Evolutionary conservation across 2,113 vertebrate species (phyloP).

Genomic region (Ophiodon elongatus): DNA sequence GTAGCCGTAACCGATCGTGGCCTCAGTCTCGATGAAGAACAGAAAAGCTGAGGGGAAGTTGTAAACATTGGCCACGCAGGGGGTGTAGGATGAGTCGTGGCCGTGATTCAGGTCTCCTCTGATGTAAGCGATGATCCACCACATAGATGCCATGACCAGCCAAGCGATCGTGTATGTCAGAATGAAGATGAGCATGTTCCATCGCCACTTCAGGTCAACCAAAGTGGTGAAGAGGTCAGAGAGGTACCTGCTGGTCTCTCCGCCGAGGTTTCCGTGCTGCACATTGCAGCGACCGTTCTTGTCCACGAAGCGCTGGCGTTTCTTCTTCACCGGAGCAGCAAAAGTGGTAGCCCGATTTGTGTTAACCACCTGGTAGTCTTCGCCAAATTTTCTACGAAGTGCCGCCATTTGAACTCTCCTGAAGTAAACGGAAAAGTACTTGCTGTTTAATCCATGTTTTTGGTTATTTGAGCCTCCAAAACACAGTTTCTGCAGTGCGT

Average conservation of each 20-base stretch:
- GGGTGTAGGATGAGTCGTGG: slow-evolving; percentile 85
- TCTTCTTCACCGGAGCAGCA: slow-evolving; percentile 85
- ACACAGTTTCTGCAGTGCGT: slow-evolving; percentile 77
- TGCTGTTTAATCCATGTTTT: slow-evolving; percentile 68
- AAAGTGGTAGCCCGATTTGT: slow-evolving; percentile 76
- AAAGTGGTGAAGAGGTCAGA: slow-evolving; percentile 92
- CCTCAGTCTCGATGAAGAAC: slow-evolving; percentile 93
- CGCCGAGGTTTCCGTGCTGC: slow-evolving; percentile 90
- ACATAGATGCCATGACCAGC: slow-evolving; percentile 93
- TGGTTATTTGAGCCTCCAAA: slow-evolving; percentile 32
- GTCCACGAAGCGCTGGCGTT: slow-evolving; percentile 91
- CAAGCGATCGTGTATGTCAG: slow-evolving; percentile 92
- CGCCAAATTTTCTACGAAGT: slow-evolving; percentile 88
- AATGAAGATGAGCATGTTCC: slow-evolving; percentile 92
- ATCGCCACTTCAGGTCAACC: slow-evolving; percentile 92
- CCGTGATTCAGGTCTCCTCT: slow-evolving; percentile 87
- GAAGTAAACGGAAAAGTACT: background rate
- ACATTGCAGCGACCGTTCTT: slow-evolving; percentile 93
- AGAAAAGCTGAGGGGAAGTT: slow-evolving; percentile 93
- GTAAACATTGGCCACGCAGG: slow-evolving; percentile 92
- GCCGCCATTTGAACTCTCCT: slow-evolving; percentile 84
- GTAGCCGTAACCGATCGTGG: slow-evolving; percentile 91
- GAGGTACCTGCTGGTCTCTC: slow-evolving; percentile 90
- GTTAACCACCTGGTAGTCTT: slow-evolving; percentile 90
- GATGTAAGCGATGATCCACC: slow-evolving; percentile 92